Evolutionary conservation across 2,113 vertebrate species (phyloP).

Genomic region (Podarcis muralis): DNA sequence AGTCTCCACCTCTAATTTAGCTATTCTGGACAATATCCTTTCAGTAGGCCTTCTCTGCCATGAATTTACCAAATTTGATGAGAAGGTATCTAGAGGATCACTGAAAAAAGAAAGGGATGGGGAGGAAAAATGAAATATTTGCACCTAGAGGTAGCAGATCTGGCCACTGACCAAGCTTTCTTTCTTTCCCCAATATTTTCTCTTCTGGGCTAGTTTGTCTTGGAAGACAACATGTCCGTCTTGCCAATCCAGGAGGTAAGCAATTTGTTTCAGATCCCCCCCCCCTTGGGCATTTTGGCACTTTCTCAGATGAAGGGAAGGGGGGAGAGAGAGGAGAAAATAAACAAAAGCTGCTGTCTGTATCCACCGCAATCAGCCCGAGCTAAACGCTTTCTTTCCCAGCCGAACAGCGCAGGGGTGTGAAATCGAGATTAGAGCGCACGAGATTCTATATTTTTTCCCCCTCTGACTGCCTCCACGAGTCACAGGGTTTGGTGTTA

Average conservation of each 20-base stretch:
- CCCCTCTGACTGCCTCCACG: neutral
- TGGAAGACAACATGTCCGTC: neutral
- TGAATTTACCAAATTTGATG: too few relatives aligned
- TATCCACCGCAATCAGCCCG: neutral
- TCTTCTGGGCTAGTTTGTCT: neutral
- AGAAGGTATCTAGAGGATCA: too few relatives aligned
- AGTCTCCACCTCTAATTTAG: too few relatives aligned
- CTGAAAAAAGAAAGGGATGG: neutral
- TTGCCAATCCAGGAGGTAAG: neutral
- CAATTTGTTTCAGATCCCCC: neutral
- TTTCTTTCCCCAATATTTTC: neutral
- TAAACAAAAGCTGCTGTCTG: neutral
- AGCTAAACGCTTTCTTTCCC: neutral
- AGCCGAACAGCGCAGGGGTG: neutral
- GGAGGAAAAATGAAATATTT: too few relatives aligned
- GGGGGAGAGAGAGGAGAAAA: too few relatives aligned
- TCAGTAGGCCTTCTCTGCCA: too few relatives aligned
- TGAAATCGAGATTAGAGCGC: slow-evolving; percentile 3
- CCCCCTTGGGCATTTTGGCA: neutral
- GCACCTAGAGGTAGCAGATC: neutral
- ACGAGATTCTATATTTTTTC: neutral
- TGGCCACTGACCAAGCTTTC: neutral
- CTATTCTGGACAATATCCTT: too few relatives aligned
- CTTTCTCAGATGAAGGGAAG: neutral
- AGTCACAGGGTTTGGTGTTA: neutral